Conservation (phyloP, 2,797 vertebrate species). For the Mormyrops attenuatus region DNA sequence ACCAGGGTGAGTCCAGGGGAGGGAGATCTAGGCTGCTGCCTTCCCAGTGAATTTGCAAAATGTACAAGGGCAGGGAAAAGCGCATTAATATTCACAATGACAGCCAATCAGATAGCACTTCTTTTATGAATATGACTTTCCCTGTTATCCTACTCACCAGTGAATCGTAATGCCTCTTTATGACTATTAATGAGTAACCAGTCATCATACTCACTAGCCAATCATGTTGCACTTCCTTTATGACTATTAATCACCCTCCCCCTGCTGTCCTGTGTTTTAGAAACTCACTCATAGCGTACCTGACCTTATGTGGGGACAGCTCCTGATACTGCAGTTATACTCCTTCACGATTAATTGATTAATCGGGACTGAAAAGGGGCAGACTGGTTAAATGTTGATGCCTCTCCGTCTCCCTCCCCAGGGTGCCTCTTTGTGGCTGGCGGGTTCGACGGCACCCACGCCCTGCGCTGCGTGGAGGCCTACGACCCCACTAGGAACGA, state of each 20-base stretch:
- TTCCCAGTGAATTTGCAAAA: not conserved
- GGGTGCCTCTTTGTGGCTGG: conserved; percentile 90
- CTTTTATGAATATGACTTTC: not conserved
- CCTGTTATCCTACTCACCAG: not conserved
- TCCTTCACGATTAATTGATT: not conserved
- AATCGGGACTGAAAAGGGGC: not conserved
- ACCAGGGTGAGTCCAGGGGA: conserved; percentile 62
- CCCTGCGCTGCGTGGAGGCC: conserved; percentile 86
- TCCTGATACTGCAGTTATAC: not conserved
- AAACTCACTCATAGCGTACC: not conserved
- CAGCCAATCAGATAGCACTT: not conserved
- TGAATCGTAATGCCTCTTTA: not conserved
- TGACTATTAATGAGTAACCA: not conserved
- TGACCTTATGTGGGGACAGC: not conserved
- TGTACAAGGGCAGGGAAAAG: not conserved
- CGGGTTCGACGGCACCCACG: conserved; percentile 89
- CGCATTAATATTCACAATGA: not conserved
- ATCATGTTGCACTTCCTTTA: not conserved
- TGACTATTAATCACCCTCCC: not conserved
- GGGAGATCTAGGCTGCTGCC: not conserved
- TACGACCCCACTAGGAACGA: conserved; percentile 85
- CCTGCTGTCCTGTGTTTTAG: not conserved
- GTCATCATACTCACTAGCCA: not conserved
- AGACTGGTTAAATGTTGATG: not conserved
- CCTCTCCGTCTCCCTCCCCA: conserved; percentile 35